phyloP scores from a whole-genome alignment of 1,140 invertebrate genomes.

The Leucophenga varia region DNA sequence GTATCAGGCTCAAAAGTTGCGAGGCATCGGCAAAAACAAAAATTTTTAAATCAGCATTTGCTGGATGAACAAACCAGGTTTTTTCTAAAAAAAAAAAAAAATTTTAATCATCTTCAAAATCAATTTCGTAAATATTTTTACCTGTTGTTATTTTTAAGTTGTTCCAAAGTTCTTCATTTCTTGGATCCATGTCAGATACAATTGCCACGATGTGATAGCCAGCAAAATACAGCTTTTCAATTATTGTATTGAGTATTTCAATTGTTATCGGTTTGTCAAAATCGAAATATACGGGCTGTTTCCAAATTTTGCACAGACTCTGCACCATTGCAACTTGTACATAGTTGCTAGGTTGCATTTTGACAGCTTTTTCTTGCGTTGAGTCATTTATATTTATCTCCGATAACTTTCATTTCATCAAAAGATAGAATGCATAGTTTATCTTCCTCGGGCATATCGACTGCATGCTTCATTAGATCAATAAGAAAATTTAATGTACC shows the following conservation, averaged over 20 bases:
- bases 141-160: no score
- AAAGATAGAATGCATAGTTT: conserved; percentile 5
- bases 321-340: conserved; percentile 3
- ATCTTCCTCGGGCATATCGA: not conserved
- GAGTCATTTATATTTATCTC: not conserved
- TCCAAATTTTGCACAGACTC: conserved; percentile 2
- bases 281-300: conserved; percentile 5
- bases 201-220: no score
- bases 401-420: conserved; percentile 8
- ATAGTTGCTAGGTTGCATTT: not conserved
- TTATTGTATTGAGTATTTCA: no score
- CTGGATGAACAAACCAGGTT: conserved; percentile 3
- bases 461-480: not conserved
- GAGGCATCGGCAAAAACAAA: conserved; percentile 5
- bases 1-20: conserved; percentile 1
- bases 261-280: no score
- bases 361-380: not conserved
- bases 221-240: no score
- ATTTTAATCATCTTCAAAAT: no score
- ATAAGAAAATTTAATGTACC: not conserved
- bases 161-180: no score
- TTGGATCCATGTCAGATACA: no score
- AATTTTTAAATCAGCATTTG: not conserved
- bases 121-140: no score
- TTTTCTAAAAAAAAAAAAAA: not conserved